Evolutionary conservation across 2,888 invertebrate species (phyloP).

Genomic region (Athalia rosae): DNA sequence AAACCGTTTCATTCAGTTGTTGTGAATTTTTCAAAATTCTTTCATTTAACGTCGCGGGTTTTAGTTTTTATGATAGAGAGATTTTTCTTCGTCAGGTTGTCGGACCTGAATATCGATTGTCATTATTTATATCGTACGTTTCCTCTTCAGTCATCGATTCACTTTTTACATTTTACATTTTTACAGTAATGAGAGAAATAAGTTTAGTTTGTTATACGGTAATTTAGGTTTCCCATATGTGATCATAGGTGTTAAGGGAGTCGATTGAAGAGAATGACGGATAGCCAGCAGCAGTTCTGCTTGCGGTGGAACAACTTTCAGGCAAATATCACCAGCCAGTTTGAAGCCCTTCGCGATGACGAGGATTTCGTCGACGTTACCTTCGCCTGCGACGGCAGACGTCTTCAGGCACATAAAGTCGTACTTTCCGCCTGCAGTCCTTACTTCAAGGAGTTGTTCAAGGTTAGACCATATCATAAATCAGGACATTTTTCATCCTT

Average conservation of each 20-base stretch:
- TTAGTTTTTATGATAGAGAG: conserved; percentile 34
- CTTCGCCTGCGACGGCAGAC: conserved; percentile 89
- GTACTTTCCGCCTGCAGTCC: conserved; percentile 91
- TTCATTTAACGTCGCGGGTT: not conserved
- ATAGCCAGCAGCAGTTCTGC: conserved; percentile 88
- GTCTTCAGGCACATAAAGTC: conserved; percentile 90
- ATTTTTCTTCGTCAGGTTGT: conserved; percentile 58
- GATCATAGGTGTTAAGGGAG: conserved; percentile 59
- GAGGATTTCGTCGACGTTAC: conserved; percentile 93
- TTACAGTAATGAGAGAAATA: conserved; percentile 68
- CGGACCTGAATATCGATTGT: conserved; percentile 72
- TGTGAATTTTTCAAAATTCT: not conserved
- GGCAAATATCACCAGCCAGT: conserved; percentile 90
- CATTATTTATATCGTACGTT: conserved; percentile 74
- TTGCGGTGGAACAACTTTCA: conserved; percentile 93
- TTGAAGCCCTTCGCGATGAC: conserved; percentile 88
- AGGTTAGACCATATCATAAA: conserved; percentile 77
- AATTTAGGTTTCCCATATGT: conserved; percentile 64
- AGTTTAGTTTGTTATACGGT: conserved; percentile 58
- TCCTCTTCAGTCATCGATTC: conserved; percentile 74
- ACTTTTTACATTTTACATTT: conserved; percentile 69
- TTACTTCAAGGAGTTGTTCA: conserved; percentile 90
- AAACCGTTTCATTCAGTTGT: not conserved
- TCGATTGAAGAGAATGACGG: conserved; percentile 69
- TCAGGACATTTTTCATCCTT: conserved; percentile 29